Evolutionary conservation across 2,888 invertebrate species (phyloP).

Genomic region (Graphium colonna): DNA sequence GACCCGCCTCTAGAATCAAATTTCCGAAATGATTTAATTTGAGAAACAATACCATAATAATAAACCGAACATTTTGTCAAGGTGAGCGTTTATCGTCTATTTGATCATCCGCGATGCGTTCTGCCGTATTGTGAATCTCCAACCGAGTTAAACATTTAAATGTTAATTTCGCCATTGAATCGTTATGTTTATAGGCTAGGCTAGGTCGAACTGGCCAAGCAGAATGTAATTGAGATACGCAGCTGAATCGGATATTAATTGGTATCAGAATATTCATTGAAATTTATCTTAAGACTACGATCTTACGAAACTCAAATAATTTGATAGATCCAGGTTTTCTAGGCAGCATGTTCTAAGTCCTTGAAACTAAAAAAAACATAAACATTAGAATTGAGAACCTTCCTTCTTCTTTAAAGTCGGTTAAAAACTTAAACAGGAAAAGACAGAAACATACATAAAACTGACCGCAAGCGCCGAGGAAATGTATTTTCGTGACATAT

Average conservation of each 20-base stretch:
- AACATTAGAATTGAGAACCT: no score
- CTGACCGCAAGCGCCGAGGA: no score
- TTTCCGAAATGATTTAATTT: slow-evolving; percentile 4
- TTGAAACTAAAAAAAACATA: no score
- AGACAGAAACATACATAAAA: no score
- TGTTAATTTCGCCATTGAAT: slow-evolving; percentile 10
- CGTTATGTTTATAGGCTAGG: background rate
- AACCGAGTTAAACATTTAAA: slow-evolving; percentile 13
- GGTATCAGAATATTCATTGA: background rate
- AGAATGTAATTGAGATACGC: background rate
- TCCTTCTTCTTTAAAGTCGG: no score
- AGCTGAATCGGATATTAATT: no score
- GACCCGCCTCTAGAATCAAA: slow-evolving; percentile 9
- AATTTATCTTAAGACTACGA: no score
- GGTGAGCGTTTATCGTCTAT: slow-evolving; percentile 4
- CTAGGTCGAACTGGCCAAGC: background rate
- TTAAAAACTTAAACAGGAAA: no score
- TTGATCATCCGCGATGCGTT: background rate
- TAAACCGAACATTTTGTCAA: slow-evolving; percentile 5
- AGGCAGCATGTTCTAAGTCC: no score
- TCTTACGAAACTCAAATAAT: no score
- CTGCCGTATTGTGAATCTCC: background rate
- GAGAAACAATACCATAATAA: slow-evolving; percentile 10
- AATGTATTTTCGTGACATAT: no score
- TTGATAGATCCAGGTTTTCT: no score